Base-by-base conservation (phyloP, 1,140 invertebrate species). In the Ladona fulva region DNA sequence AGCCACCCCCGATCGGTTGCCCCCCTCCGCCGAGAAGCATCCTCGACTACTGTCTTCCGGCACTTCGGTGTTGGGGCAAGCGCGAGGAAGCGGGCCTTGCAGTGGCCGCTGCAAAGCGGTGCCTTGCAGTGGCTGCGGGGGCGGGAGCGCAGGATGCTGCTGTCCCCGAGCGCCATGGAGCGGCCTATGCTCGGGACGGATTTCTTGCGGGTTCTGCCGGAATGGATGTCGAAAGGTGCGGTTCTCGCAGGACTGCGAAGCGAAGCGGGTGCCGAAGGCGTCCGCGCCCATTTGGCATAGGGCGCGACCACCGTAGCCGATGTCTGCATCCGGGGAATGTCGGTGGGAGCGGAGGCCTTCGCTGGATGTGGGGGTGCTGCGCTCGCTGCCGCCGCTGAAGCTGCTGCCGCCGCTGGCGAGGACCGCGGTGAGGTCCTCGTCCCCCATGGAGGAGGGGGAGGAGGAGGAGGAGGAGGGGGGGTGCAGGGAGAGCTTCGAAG, bases 401-500 rank as follows among this genome's bases (percentile, higher is more conserved):
- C 19, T 74, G 77, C 76, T 77, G 59, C 75, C 42, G 10, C 24
- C 74, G 76, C 25, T 42, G 74, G 37, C 24, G 74, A 25, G 24
- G 74, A 16, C 14, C 3, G 14, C 74, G 37, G 74, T 1, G 37
- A 25, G 75, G 44, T 79, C 79, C 37, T 22, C 86, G 84, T 86
- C 89, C 85, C 84, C 89, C 86, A 86, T 89, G 83, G 87, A 89
- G 84, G 88, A 88, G 75, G 83, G 81, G 44, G 91, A 78, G 59
- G 79, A 76, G 24, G 79, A 24, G 44, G 78, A 91, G 77, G 92
- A 88, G 81, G 90, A 87, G 42, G 90, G 89, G 81, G 90, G 90
- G 81, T 92, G 90, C 85, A 91, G 90, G 81, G 89, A 87, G 82
- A 89, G 88, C 81, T 89, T 89, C 25, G 44, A 79, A 76, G 22